phyloP scores from a whole-genome alignment of 1,140 invertebrate genomes.

The Phortica variegata region DNA sequence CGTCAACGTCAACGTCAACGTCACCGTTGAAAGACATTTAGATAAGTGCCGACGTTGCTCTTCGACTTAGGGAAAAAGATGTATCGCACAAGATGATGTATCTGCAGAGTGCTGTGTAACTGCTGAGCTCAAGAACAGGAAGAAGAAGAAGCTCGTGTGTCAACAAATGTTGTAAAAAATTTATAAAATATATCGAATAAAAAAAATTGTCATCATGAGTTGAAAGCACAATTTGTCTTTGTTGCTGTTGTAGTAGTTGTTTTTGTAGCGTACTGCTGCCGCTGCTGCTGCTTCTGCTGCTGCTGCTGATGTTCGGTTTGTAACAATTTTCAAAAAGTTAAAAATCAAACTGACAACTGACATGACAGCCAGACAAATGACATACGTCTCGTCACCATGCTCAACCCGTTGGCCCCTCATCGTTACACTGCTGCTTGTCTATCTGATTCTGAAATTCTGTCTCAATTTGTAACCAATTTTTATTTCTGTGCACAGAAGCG shows the following conservation, averaged over 20 bases:
- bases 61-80: slow-evolving; percentile 17
- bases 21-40: slow-evolving; percentile 30
- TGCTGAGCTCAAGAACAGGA: too few relatives aligned
- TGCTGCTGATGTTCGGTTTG: neutral
- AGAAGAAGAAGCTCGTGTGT: slow-evolving; percentile 28
- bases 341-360: slow-evolving; percentile 51
- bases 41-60: slow-evolving; percentile 34
- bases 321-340: neutral
- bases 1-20: too few relatives aligned
- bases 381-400: slow-evolving; percentile 28
- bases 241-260: slow-evolving; percentile 16
- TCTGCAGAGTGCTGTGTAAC: too few relatives aligned
- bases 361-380: slow-evolving; percentile 53
- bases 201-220: slow-evolving; percentile 34
- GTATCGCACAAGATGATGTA: slow-evolving; percentile 8
- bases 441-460: slow-evolving; percentile 25
- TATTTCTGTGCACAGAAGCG: slow-evolving; percentile 8
- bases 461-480: slow-evolving; percentile 37
- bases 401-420: neutral
- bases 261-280: too few relatives aligned
- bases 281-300: neutral
- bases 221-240: slow-evolving; percentile 36
- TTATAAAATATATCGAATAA: slow-evolving; percentile 12
- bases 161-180: too few relatives aligned
- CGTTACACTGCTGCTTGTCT: neutral